phyloP scores from a whole-genome alignment of 2,888 invertebrate species.

The Catocala sponsa region DNA sequence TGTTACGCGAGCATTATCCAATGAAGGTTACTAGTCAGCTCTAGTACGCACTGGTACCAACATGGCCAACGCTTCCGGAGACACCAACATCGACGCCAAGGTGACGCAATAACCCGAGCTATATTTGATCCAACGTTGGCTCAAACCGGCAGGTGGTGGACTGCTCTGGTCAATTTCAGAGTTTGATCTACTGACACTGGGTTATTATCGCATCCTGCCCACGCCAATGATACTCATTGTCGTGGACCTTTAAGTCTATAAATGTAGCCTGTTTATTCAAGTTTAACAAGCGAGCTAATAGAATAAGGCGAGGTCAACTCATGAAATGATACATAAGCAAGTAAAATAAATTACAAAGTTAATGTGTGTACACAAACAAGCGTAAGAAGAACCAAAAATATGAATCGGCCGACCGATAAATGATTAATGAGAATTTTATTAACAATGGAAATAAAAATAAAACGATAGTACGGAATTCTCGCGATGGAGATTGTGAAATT shows the following conservation, averaged over 20 bases:
- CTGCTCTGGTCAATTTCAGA: conserved; percentile 56
- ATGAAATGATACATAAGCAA: neutral
- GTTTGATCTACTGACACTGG: conserved; percentile 69
- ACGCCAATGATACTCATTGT: conserved; percentile 57
- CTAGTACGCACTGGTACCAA: conserved; percentile 54
- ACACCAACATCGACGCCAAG: conserved; percentile 34
- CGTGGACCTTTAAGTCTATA: conserved; percentile 51
- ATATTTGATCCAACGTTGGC: conserved; percentile 48
- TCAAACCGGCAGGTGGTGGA: conserved; percentile 55
- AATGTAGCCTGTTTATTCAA: conserved; percentile 47
- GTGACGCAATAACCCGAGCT: conserved; percentile 28
- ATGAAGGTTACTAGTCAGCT: conserved; percentile 55
- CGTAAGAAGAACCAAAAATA: neutral
- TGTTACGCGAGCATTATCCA: conserved; percentile 55
- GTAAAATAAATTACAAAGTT: neutral
- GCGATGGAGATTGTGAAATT: conserved; percentile 21
- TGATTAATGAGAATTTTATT: neutral
- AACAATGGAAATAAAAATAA: conserved; percentile 15
- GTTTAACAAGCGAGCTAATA: neutral
- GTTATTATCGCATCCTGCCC: conserved; percentile 67
- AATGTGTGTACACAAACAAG: neutral
- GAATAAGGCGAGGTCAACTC: neutral
- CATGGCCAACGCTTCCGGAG: conserved; percentile 37
- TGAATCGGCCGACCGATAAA: neutral
- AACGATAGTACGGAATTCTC: conserved; percentile 13